Base-by-base conservation (phyloP, 2,113 vertebrate species). In the Uria lomvia region DNA sequence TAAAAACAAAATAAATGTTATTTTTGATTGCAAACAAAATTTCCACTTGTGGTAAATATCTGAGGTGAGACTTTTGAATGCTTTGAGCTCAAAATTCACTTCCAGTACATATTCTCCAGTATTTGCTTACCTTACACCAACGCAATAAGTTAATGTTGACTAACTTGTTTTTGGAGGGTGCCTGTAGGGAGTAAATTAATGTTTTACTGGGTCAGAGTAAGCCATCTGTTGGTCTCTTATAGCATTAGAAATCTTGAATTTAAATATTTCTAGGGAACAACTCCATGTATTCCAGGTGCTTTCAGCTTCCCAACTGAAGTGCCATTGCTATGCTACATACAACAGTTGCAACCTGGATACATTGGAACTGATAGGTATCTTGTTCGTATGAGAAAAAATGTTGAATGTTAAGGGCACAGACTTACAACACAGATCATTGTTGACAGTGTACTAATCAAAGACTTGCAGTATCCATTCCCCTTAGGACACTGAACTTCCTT, bases 91-190 rank as follows among this genome's bases (percentile, higher is more conserved):
- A 74, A 42, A 78, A 81, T 74, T 67, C 42, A 45, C 21, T 86
- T 89, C n/a, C 26, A 74, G 38, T 3, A 42, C 15, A 20, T 2
- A 7, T 81, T 71, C 3, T 63, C 29, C 29, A 45, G 8, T 43
- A 47, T 75, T 82, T 66, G 40, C 9, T 82, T 72, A 38, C 8
- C 8, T 32, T 52, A 52, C 50, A 52, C 24, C 12, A 52, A 52
- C 50, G 27, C 22, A 52, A 52, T 27, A 52, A 52, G 50, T 52
- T 27, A 53, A 26, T 53, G 52, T 53, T 58, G 15, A 32, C 5
- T 47, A 29, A n/a, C 8, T 60, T 56, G 22, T 40, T 32, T 47
- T 42, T 11, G 8, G 2, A 9, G 2, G 4, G 7, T 2, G 3
- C 3, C 9, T 40, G 3, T 13, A 89, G 24, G 13, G 2, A 26